These are phyloP conservation scores for Diorhabda sublineata DNA, from an alignment of 1,140 invertebrate species.

Conservation along the genomic window DNA sequence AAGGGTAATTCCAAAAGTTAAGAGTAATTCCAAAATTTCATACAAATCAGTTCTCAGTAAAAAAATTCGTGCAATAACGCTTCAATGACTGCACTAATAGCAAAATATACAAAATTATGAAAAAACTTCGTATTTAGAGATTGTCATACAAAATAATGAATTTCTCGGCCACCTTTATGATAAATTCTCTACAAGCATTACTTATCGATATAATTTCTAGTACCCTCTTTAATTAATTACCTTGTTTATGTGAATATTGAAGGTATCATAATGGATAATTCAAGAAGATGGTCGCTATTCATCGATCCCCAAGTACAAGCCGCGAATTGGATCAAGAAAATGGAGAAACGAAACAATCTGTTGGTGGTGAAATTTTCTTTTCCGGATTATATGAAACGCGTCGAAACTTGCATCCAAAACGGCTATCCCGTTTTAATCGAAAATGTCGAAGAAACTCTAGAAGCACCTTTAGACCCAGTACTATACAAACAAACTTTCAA, in stretches of 20 bases:
- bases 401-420: slow-evolving; percentile 79
- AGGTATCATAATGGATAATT: slow-evolving; percentile 65
- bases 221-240: too few species aligned
- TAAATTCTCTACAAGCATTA: too few species aligned
- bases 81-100: too few species aligned
- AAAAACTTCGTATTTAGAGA: too few species aligned
- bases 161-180: too few species aligned
- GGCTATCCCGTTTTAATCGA: slow-evolving; percentile 82
- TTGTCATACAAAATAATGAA: too few species aligned
- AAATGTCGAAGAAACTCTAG: slow-evolving; percentile 79
- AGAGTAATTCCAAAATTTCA: too few species aligned
- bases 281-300: slow-evolving; percentile 79
- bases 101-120: too few species aligned
- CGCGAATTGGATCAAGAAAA: slow-evolving; percentile 88
- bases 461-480: slow-evolving; percentile 79
- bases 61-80: too few species aligned
- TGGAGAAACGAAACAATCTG: slow-evolving; percentile 81
- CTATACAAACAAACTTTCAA: slow-evolving; percentile 78
- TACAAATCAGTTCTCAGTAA: too few species aligned
- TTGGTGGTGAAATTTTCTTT: slow-evolving; percentile 77
- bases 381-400: slow-evolving; percentile 75
- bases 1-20: too few species aligned
- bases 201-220: slow-evolving; percentile 47
- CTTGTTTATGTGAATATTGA: too few species aligned
- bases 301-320: slow-evolving; percentile 86